Evolutionary conservation across 2,113 vertebrate genomes (phyloP), one percentile per base, ranked within the genome.

Genomic region (Alethe diademata): DNA sequence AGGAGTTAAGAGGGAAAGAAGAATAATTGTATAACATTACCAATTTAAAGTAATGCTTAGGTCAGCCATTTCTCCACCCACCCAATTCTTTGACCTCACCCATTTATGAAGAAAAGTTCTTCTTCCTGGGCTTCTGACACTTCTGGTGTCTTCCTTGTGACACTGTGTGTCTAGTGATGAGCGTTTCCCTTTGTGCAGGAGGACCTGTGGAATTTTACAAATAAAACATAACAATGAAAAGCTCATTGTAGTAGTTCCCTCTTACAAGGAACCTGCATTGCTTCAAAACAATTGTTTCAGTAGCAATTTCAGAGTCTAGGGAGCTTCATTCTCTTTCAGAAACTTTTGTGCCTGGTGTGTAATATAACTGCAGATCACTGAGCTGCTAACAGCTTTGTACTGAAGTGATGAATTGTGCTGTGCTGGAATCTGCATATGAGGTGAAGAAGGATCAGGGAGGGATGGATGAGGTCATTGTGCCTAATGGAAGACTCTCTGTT

Each of bases 361-460:
- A 79, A 84, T 29, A 12, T 67, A 82, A 81, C 47, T 54, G 64
- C 14, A 42, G 85, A 57, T 57, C 38, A 51, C 66, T 93, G 54
- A 47, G 48, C 74, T 95, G 92, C 25, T 72, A 66, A 64, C 81
- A 92, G 72, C 62, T 96, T 95, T 80, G 94, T 90, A 16, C 78
- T 48, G 35, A 74, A 71, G 43, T 87, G 91, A 86, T 94, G 94
- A 85, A 96, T 75, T 88, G 86, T 51, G 33, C 58, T 50, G n/a
- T 51, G 57, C 70, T 91, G 86, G 40, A 71, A 58, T 86, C 73
- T 94, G 75, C 47, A 23, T 88, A 83, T 43, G 53, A 54, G 87
- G 85, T 95, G 93, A 85, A 75, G 53, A 51, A 83, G 70, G 78
- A 91, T 92, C 91, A 73, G 58, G 57, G 66, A 76, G 38, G 66